Evolutionary conservation across 2,797 vertebrate species (phyloP).

Genomic region (Philypnodon macrostomus): DNA sequence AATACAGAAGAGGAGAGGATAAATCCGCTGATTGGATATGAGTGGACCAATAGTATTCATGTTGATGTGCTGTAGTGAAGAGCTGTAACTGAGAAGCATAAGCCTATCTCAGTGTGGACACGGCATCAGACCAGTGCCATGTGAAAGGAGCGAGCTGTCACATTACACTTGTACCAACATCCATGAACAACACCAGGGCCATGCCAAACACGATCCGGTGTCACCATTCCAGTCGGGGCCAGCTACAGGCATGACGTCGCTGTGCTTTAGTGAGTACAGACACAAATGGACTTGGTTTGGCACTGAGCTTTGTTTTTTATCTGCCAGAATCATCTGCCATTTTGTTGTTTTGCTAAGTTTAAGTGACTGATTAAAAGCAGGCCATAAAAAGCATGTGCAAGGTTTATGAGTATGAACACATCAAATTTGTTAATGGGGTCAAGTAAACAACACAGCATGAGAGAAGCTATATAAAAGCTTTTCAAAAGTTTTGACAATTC

Average conservation of each 20-base stretch:
- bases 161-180: constrained; percentile 80
- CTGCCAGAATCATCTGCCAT: too few species aligned
- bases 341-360: too few species aligned
- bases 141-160: constrained; percentile 74
- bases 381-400: too few species aligned
- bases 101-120: constrained; percentile 46
- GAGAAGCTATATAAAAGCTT: too few species aligned
- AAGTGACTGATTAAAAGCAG: too few species aligned
- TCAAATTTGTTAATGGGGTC: too few species aligned
- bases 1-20: too few species aligned
- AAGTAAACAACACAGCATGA: too few species aligned
- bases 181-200: constrained; percentile 63
- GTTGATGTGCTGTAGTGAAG: constrained; percentile 10
- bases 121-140: constrained; percentile 59
- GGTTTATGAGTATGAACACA: too few species aligned
- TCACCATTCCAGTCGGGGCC: constrained; percentile 51
- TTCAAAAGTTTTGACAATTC: too few species aligned
- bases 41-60: neutral
- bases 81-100: constrained; percentile 61
- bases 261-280: constrained; percentile 21
- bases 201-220: constrained; percentile 72
- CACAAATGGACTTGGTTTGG: constrained; percentile 18
- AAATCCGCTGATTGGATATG: too few species aligned
- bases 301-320: neutral
- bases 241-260: constrained; percentile 53